These are phyloP conservation scores for Pogonocherus hispidulus DNA, from an alignment of 2,888 invertebrate genomes.

Conservation along the genomic window DNA sequence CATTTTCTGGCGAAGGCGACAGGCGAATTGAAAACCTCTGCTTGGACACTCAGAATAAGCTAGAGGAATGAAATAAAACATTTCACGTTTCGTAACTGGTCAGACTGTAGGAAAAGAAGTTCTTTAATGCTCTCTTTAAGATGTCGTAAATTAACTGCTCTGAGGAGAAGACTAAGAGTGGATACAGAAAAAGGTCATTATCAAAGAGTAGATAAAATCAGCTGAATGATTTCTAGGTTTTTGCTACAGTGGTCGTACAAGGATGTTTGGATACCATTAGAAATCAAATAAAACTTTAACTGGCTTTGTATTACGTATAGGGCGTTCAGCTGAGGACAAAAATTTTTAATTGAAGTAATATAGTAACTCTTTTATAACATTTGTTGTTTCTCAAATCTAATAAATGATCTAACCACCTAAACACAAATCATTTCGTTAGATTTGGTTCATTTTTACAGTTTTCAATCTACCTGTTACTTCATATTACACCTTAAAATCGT, in stretches of 20 bases:
- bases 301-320: not conserved
- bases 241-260: not conserved
- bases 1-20: no score
- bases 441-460: no score
- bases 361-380: no score
- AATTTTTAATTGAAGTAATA: no score
- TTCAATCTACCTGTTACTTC: no score
- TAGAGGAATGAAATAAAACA: not conserved
- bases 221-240: not conserved
- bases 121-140: not conserved
- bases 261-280: not conserved
- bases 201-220: not conserved
- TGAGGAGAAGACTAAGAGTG: not conserved
- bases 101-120: not conserved
- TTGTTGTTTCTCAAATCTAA: no score
- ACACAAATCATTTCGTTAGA: no score
- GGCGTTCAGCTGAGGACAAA: no score
- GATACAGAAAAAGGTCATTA: not conserved
- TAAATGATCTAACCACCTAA: no score
- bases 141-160: conserved; percentile 3
- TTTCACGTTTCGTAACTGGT: not conserved
- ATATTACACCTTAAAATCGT: no score
- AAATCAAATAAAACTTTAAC: not conserved
- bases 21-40: no score
- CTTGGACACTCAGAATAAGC: not conserved